A percentile compares a stretch with the other conserved stretches of the same genome.
Conservation (phyloP, 2,888 invertebrate species). For the Stratiomys singularior region DNA sequence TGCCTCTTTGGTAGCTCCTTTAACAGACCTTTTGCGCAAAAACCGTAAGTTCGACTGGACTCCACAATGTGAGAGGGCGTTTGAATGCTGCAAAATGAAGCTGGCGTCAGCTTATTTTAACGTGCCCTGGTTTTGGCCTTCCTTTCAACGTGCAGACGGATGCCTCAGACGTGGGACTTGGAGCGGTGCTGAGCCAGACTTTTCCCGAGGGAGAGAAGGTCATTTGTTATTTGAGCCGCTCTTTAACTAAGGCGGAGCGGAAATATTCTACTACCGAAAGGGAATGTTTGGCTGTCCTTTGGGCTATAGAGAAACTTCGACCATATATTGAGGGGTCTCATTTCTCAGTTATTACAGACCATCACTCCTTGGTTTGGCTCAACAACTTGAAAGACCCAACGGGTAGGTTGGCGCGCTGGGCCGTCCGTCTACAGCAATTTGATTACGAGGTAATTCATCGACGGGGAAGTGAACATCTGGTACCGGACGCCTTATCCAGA, state of each 20-base stretch:
- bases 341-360: conserved; percentile 43
- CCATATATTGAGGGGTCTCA: conserved; percentile 45
- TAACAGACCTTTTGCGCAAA: no score
- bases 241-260: background rate
- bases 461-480: conserved; percentile 51
- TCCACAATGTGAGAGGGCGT: no score
- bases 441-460: conserved; percentile 54
- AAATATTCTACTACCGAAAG: conserved; percentile 31
- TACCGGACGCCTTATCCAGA: conserved; percentile 54
- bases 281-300: conserved; percentile 48
- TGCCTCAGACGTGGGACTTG: no score
- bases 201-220: conserved; percentile 15
- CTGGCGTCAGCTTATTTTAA: no score
- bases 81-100: no score
- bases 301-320: conserved; percentile 37
- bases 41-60: no score
- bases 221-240: background rate
- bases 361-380: conserved; percentile 41
- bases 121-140: no score
- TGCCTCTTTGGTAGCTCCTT: no score
- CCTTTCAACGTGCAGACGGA: no score
- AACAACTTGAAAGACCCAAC: conserved; percentile 52
- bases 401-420: conserved; percentile 55
- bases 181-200: no score
- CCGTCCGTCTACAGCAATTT: conserved; percentile 47